These are phyloP conservation scores for Pangasianodon hypophthalmus DNA, from an alignment of 2,113 vertebrate species.

Conservation along the genomic window DNA sequence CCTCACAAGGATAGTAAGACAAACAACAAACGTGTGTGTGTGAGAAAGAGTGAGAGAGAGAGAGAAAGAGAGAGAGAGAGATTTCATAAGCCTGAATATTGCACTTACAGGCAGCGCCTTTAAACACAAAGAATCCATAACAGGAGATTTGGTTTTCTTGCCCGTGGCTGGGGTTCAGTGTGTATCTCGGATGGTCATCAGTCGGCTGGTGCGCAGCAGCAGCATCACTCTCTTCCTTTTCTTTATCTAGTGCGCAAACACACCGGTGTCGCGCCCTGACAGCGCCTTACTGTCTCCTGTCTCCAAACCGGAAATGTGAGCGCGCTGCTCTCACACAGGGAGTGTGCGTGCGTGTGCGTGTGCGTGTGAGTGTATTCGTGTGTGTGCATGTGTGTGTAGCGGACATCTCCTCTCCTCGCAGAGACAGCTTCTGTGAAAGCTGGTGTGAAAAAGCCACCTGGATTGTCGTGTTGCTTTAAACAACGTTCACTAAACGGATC, in stretches of 20 bases:
- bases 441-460: not conserved
- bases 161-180: not conserved
- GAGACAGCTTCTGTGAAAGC: not conserved
- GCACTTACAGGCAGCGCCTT: not conserved
- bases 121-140: not conserved
- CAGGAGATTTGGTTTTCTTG: not conserved
- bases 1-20: not conserved
- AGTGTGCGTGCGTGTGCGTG: not conserved
- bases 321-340: slow-evolving; percentile 21
- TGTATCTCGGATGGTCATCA: not conserved
- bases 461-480: not conserved
- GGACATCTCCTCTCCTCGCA: not conserved
- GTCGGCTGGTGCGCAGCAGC: not conserved
- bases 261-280: slow-evolving; percentile 17
- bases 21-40: not conserved
- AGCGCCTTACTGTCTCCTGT: not conserved
- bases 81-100: slow-evolving; percentile 7
- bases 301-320: slow-evolving; percentile 20
- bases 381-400: not conserved
- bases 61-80: slow-evolving; percentile 19
- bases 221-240: slow-evolving; percentile 3
- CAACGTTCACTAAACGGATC: not conserved
- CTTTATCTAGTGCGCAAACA: slow-evolving; percentile 24
- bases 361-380: no score
- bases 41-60: not conserved